A percentile compares a stretch with the other conserved stretches of the same genome.
Evolutionary conservation across 2,888 invertebrate species (phyloP).

Genomic region (Acholoe squamosa): DNA sequence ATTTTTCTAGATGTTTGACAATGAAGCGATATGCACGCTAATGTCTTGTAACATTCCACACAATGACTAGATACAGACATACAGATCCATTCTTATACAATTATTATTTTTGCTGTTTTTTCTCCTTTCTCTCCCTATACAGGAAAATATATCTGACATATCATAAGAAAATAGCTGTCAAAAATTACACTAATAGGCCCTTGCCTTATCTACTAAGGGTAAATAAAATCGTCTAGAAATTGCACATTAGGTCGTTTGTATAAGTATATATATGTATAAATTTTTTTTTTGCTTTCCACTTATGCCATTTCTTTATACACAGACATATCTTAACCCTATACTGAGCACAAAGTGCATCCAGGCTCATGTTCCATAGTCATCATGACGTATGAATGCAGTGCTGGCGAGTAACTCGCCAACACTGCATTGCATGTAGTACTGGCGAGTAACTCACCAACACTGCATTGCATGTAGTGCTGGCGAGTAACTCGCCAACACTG

Average conservation of each 20-base stretch:
- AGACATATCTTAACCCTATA: background rate
- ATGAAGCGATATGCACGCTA: background rate
- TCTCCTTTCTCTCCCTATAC: background rate
- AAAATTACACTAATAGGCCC: background rate
- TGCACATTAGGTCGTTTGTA: conserved; percentile 34
- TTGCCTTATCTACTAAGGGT: background rate
- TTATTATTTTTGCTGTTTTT: background rate
- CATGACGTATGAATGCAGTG: too few species aligned
- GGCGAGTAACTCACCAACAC: too few species aligned
- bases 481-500: too few species aligned
- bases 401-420: too few species aligned
- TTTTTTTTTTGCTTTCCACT: conserved; percentile 38
- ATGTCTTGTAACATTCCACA: background rate
- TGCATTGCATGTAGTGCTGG: too few species aligned
- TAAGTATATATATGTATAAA: conserved; percentile 14
- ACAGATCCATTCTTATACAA: background rate
- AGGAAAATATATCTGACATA: conserved; percentile 37
- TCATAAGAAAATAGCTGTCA: conserved; percentile 41
- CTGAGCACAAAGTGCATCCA: background rate
- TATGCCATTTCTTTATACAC: background rate
- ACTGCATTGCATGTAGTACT: too few species aligned
- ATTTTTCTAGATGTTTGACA: too few species aligned
- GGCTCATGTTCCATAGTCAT: too few species aligned
- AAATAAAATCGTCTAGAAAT: conserved; percentile 31
- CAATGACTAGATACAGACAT: background rate